Conservation (phyloP, 2,888 invertebrate species). For the Dysmachus trigonus region DNA sequence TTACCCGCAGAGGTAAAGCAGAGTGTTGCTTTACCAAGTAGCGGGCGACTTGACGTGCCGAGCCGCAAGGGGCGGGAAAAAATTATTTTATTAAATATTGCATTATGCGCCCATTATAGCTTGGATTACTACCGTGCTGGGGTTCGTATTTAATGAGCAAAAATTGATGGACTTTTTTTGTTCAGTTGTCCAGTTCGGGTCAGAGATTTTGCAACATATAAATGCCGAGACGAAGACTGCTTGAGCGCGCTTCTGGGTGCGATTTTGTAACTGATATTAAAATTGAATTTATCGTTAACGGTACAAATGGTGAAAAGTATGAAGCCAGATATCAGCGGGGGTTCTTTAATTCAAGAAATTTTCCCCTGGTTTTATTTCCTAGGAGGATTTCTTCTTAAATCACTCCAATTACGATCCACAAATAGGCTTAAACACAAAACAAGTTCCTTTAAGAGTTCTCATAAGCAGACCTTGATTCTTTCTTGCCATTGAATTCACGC, state of each 20-base stretch:
- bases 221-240: neutral
- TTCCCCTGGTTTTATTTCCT: neutral
- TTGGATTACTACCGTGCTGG: neutral
- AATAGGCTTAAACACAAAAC: neutral
- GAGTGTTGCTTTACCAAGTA: neutral
- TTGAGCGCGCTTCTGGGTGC: neutral
- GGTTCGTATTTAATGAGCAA: conserved; percentile 13
- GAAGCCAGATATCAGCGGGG: neutral
- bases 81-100: conserved; percentile 20
- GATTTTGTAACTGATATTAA: neutral
- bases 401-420: neutral
- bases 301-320: neutral
- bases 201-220: neutral
- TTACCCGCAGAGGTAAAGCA: neutral
- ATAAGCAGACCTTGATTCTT: neutral
- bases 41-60: neutral
- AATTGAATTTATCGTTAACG: neutral
- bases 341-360: neutral
- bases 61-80: neutral
- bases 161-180: neutral
- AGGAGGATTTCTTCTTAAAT: neutral
- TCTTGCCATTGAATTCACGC: conserved; percentile 14
- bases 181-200: neutral
- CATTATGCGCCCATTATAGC: neutral
- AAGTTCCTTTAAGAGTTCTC: neutral